Evolutionary conservation across 1,140 invertebrate species (phyloP).

Genomic region (Hyles vespertilio): DNA sequence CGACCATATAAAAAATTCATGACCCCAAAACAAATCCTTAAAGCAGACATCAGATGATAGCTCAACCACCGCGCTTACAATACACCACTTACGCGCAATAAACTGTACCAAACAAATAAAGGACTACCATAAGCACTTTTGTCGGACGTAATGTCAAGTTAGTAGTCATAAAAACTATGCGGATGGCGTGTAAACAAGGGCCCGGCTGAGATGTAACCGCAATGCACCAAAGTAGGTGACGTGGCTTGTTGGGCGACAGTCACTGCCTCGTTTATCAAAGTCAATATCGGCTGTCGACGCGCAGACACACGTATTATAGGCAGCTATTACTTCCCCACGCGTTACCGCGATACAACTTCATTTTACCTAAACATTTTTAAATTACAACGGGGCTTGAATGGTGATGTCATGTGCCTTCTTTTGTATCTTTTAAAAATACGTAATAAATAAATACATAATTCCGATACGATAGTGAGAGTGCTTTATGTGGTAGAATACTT

Average conservation of each 20-base stretch:
- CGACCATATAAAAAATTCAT: conserved; percentile 4
- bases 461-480: too few species aligned
- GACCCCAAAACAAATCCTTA: conserved; percentile 8
- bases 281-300: conserved; percentile 65
- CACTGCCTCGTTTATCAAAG: conserved; percentile 69
- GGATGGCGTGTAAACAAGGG: conserved; percentile 65
- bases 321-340: conserved; percentile 56
- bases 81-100: conserved; percentile 48
- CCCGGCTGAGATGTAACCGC: conserved; percentile 58
- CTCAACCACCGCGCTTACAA: conserved; percentile 24
- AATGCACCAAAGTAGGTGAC: conserved; percentile 71
- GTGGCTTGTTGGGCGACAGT: conserved; percentile 63
- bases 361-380: conserved; percentile 5
- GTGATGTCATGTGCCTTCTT: too few species aligned
- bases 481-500: too few species aligned
- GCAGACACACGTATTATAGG: conserved; percentile 44
- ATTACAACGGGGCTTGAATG: too few species aligned
- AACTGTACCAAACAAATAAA: conserved; percentile 63
- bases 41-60: conserved; percentile 18
- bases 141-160: conserved; percentile 50
- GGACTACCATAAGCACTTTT: conserved; percentile 50
- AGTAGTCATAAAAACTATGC: conserved; percentile 65
- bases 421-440: too few species aligned
- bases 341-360: conserved; percentile 14
- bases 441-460: too few species aligned